phyloP scores from a whole-genome alignment of 92 coral and sea anemone genomes.

The Actinostola sp. region DNA sequence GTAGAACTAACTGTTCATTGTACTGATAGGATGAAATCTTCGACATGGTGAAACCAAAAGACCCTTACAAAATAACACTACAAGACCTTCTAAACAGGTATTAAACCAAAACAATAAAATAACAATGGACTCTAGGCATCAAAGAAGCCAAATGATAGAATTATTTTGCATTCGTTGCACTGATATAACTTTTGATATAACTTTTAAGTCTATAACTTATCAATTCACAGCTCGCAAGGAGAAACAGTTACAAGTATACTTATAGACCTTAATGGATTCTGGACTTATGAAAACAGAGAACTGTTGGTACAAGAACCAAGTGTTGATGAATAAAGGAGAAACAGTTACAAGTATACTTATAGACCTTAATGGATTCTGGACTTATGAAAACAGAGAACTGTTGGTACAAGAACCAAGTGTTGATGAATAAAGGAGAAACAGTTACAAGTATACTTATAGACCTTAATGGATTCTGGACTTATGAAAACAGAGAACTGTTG shows the following conservation, averaged over 20 bases:
- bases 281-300: conserved; percentile 96
- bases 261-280: conserved; percentile 93
- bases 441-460: conserved; percentile 94
- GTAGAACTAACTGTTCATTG: no score
- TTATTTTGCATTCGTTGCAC: no score
- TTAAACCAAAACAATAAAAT: no score
- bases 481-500: conserved; percentile 91
- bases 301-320: conserved; percentile 76
- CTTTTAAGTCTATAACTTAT: no score
- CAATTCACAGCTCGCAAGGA: conserved; percentile 77
- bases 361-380: conserved; percentile 96
- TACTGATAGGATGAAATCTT: conserved; percentile 87
- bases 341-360: conserved; percentile 90
- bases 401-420: conserved; percentile 72
- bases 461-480: conserved; percentile 97
- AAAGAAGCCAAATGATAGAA: no score
- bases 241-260: conserved; percentile 92
- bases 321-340: conserved; percentile 27
- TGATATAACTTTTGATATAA: no score
- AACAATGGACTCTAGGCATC: no score
- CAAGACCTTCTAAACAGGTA: conserved; percentile 97
- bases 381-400: conserved; percentile 91
- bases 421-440: conserved; percentile 26
- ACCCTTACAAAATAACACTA: conserved; percentile 89
- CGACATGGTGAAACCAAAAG: conserved; percentile 95